Evolutionary conservation across 2,113 vertebrate genomes (phyloP).

Genomic region (Hyperopisus bebe): DNA sequence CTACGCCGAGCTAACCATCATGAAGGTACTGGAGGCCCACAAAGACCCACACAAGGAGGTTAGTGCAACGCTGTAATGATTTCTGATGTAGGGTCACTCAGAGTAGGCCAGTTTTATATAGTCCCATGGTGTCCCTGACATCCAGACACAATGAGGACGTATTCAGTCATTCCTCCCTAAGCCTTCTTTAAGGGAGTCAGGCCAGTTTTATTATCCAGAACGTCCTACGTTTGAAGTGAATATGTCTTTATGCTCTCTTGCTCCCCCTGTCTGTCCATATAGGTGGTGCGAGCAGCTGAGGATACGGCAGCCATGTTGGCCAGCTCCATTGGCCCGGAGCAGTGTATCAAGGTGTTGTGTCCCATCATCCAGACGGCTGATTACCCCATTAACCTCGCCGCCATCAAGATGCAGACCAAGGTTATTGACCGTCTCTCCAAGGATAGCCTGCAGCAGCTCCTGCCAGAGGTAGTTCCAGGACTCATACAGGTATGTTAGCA

Average conservation of each 20-base stretch:
- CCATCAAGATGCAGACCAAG: slow-evolving; percentile 96
- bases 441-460: slow-evolving; percentile 78
- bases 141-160: background rate
- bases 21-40: slow-evolving; percentile 84
- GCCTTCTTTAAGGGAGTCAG: background rate
- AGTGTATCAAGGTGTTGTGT: slow-evolving; percentile 94
- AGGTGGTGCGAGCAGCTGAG: slow-evolving; percentile 91
- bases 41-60: slow-evolving; percentile 85
- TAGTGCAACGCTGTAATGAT: slow-evolving; percentile 20
- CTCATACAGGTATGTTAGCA: slow-evolving; percentile 75
- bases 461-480: slow-evolving; percentile 85
- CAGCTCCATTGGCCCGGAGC: slow-evolving; percentile 81
- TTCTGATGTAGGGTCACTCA: background rate
- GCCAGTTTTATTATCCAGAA: background rate
- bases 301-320: slow-evolving; percentile 85
- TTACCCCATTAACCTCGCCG: slow-evolving; percentile 91
- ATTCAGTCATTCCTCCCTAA: background rate
- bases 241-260: background rate
- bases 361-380: slow-evolving; percentile 95
- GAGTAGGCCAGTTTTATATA: background rate
- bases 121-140: background rate
- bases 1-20: slow-evolving; percentile 83
- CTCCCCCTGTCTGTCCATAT: background rate
- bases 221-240: background rate
- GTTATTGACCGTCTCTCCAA: slow-evolving; percentile 83